Evolutionary conservation across 2,113 vertebrate genomes (phyloP).

Genomic region (Tetrax tetrax): DNA sequence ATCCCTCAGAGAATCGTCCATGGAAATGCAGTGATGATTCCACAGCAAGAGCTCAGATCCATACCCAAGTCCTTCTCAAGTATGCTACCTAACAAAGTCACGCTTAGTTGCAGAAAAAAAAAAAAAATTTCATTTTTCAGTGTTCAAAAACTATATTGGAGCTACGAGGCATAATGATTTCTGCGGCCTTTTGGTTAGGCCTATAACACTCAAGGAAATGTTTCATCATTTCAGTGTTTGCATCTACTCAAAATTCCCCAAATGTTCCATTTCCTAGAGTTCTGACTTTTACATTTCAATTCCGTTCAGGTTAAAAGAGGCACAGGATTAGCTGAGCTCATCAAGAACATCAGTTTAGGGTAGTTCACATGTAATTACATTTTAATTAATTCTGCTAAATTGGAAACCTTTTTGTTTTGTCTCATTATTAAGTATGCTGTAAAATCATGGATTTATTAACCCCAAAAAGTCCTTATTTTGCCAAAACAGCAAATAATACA

Average conservation of each 20-base stretch:
- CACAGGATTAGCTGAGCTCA: constrained; percentile 8
- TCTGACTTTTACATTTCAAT: background rate
- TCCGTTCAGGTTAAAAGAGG: background rate
- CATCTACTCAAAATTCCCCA: background rate
- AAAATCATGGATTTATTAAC: background rate
- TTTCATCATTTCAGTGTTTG: background rate
- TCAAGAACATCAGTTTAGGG: background rate
- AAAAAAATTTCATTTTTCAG: background rate
- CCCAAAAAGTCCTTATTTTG: background rate
- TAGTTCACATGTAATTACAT: constrained; percentile 16
- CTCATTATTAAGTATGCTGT: background rate
- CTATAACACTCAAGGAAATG: background rate
- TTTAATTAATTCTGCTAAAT: constrained; percentile 22
- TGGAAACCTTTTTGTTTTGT: background rate
- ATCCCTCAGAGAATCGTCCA: accelerated
- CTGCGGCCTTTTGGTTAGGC: background rate
- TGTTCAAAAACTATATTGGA: background rate
- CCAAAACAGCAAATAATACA: background rate
- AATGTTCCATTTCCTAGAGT: background rate
- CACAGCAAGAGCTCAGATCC: background rate
- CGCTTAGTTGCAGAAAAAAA: background rate
- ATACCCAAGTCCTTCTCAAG: background rate
- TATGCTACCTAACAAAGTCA: background rate
- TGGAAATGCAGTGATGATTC: background rate
- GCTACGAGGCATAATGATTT: background rate